phyloP scores from a whole-genome alignment of 1,140 invertebrate species.

The Drosophila insularis region DNA sequence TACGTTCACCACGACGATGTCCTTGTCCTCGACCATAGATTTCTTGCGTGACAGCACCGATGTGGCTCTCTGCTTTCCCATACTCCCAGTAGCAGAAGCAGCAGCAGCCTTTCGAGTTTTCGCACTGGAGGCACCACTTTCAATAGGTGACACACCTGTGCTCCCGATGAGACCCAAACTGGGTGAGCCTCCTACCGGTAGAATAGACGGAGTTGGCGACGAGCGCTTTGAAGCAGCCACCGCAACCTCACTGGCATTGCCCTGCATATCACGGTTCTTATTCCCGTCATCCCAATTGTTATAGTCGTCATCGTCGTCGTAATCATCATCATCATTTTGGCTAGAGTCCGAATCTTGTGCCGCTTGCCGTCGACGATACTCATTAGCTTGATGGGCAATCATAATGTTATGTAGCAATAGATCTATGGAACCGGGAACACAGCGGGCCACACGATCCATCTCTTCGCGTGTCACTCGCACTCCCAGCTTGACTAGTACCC shows the following conservation, averaged over 20 bases:
- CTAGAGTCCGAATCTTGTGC: no score
- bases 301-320: no score
- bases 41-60: background rate
- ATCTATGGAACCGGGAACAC: conserved; percentile 86
- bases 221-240: no score
- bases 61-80: background rate
- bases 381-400: conserved; percentile 28
- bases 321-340: no score
- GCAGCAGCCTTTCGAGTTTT: background rate
- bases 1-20: conserved; percentile 36
- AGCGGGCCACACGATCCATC: conserved; percentile 85
- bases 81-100: no score
- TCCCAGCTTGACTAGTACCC: conserved; percentile 85
- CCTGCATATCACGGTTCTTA: no score
- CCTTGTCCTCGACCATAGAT: conserved; percentile 10
- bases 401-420: conserved; percentile 83
- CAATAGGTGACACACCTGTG: background rate
- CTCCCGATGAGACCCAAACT: background rate
- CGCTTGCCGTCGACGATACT: no score
- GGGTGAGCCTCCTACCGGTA: no score
- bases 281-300: no score
- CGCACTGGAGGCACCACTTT: background rate
- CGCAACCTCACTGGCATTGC: no score
- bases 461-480: conserved; percentile 84
- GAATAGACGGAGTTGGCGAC: no score